These are phyloP conservation scores for Pseudochaenichthys georgianus DNA, from an alignment of 2,797 vertebrate species.

Conservation along the genomic window DNA sequence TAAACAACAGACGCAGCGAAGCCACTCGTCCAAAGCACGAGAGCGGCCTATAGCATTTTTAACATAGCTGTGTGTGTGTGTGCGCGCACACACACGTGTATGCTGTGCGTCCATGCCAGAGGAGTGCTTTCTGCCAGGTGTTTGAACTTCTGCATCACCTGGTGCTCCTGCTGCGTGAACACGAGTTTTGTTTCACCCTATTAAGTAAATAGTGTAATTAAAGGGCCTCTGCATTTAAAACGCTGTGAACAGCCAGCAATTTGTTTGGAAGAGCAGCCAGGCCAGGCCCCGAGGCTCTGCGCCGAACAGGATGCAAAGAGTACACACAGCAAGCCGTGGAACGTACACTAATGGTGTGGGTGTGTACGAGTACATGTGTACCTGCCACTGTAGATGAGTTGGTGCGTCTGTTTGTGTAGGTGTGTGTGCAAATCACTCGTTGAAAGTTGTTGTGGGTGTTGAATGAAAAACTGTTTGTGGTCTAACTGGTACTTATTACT, in stretches of 20 bases:
- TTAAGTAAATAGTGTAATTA: slow-evolving; percentile 88
- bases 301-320: slow-evolving; percentile 73
- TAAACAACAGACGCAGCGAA: slow-evolving; percentile 49
- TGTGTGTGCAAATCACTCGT: slow-evolving; percentile 51
- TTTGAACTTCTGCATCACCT: slow-evolving; percentile 84
- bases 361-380: slow-evolving; percentile 47
- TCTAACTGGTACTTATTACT: slow-evolving; percentile 60
- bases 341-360: slow-evolving; percentile 37
- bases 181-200: slow-evolving; percentile 83
- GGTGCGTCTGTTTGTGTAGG: slow-evolving; percentile 47
- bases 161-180: slow-evolving; percentile 82
- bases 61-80: slow-evolving; percentile 32
- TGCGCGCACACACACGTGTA: slow-evolving; percentile 42
- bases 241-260: slow-evolving; percentile 84
- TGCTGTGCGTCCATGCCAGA: slow-evolving; percentile 63
- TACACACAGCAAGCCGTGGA: slow-evolving; percentile 57
- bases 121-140: slow-evolving; percentile 75
- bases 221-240: slow-evolving; percentile 81
- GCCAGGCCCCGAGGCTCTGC: slow-evolving; percentile 77
- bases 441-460: slow-evolving; percentile 46
- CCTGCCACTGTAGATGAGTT: slow-evolving; percentile 54
- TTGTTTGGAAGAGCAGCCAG: slow-evolving; percentile 84
- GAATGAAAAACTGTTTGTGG: slow-evolving; percentile 61
- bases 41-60: slow-evolving; percentile 19
- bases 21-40: slow-evolving; percentile 26